phyloP scores from a whole-genome alignment of 2,113 vertebrate genomes.

The western clawed frog (Xenopus tropicalis) region DNA sequence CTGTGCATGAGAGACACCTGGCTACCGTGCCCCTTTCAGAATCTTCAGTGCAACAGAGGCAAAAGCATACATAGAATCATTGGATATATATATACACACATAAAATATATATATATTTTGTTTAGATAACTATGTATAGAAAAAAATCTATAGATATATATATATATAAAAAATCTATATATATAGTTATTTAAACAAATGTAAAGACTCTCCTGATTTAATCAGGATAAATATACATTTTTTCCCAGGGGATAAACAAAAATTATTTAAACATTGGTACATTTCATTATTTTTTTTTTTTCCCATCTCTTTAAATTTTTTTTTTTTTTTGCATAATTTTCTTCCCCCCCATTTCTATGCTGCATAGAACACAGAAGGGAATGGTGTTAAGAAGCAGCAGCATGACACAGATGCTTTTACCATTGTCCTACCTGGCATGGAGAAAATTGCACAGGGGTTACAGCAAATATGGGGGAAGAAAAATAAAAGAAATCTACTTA shows the following conservation, averaged over 20 bases:
- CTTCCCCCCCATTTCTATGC: conserved; percentile 58
- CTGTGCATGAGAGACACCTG: conserved; percentile 68
- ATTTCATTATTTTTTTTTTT: conserved; percentile 58
- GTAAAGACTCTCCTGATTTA: conserved; percentile 71
- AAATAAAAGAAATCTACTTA: conserved; percentile 1
- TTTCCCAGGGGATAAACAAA: conserved; percentile 66
- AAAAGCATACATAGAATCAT: conserved; percentile 40
- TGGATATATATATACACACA: conserved; percentile 78
- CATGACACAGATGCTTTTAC: conserved; percentile 66
- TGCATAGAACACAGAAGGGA: conserved; percentile 65
- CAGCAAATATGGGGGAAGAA: conserved; percentile 25
- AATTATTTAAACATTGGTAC: conserved; percentile 77
- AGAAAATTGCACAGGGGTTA: conserved; percentile 66
- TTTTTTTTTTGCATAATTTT: conserved; percentile 37
- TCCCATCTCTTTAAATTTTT: conserved; percentile 42
- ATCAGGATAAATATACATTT: conserved; percentile 70
- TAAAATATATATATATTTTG: conserved; percentile 73
- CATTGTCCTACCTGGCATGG: conserved; percentile 63
- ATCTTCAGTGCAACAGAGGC: conserved; percentile 71
- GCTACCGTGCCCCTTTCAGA: conserved; percentile 65
- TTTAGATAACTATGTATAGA: conserved; percentile 76
- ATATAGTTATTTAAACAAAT: conserved; percentile 71
- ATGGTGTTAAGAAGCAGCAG: conserved; percentile 52
- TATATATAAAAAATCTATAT: conserved; percentile 59
- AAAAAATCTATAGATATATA: conserved; percentile 48